Percentiles rank a stretch among this genome's conserved stretches.
Evolutionary conservation across 2,113 vertebrate genomes (phyloP).

Genomic region (Pteruthius melanotis): DNA sequence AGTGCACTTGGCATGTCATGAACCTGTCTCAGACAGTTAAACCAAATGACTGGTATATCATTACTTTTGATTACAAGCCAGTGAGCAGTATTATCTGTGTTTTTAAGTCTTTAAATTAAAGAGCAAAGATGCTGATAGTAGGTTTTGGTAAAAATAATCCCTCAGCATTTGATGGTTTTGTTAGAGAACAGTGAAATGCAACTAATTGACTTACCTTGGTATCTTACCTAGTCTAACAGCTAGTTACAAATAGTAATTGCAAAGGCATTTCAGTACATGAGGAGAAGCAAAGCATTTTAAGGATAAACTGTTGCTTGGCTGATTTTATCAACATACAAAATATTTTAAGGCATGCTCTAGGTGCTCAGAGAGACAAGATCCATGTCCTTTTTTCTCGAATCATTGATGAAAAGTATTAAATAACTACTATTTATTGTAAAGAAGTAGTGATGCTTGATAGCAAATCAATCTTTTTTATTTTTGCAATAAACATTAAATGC

Average conservation of each 20-base stretch:
- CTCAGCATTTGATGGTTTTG: neutral
- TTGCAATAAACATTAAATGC: neutral
- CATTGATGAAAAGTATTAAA: neutral
- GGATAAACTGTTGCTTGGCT: neutral
- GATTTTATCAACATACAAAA: neutral
- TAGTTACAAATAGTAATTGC: neutral
- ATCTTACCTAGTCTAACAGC: neutral
- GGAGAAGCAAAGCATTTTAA: neutral
- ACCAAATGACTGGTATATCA: neutral
- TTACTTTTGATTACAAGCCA: neutral
- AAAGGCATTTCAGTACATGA: neutral
- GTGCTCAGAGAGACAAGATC: neutral
- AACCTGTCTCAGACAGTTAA: neutral
- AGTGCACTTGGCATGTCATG: neutral
- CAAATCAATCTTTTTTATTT: neutral
- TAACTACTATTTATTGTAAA: neutral
- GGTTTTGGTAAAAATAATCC: neutral
- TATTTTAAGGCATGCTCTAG: neutral
- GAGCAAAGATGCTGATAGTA: neutral
- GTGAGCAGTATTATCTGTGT: neutral
- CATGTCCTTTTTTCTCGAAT: neutral
- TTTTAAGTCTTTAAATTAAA: neutral
- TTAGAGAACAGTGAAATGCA: neutral
- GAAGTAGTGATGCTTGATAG: neutral
- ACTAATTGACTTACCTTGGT: neutral